phyloP scores from a whole-genome alignment of 2,113 vertebrate species.

The Eonycteris spelaea region DNA sequence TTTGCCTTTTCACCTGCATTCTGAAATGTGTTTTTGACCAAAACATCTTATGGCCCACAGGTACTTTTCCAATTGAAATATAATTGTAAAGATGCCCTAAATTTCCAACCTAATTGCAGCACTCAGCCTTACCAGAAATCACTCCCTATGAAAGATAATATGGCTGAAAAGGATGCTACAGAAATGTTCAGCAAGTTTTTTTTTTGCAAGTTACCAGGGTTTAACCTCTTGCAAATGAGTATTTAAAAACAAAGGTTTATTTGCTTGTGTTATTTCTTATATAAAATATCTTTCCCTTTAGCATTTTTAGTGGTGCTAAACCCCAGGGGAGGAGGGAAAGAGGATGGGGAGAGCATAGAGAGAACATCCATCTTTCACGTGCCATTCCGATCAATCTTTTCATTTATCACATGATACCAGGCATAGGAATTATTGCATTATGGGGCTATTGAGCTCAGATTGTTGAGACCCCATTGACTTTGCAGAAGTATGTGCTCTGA shows the following conservation, averaged over 20 bases:
- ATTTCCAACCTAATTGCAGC: neutral
- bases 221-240: neutral
- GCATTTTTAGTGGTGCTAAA: neutral
- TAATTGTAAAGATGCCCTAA: slow-evolving; percentile 18
- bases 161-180: neutral
- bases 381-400: slow-evolving; percentile 39
- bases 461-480: slow-evolving; percentile 47
- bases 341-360: neutral
- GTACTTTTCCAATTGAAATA: neutral
- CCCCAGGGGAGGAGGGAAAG: neutral
- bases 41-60: neutral
- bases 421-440: slow-evolving; percentile 35
- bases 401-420: slow-evolving; percentile 42
- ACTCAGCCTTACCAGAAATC: neutral
- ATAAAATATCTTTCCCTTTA: neutral
- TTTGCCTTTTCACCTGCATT: neutral
- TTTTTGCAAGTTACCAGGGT: neutral
- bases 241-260: neutral
- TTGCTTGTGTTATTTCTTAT: neutral
- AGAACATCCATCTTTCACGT: neutral
- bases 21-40: slow-evolving; percentile 5
- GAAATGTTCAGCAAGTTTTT: neutral
- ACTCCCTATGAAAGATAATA: neutral
- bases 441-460: slow-evolving; percentile 54
- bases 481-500: slow-evolving; percentile 52